These are phyloP conservation scores for Tiaroga cobitis DNA, from an alignment of 2,797 vertebrate species.

Conservation along the genomic window DNA sequence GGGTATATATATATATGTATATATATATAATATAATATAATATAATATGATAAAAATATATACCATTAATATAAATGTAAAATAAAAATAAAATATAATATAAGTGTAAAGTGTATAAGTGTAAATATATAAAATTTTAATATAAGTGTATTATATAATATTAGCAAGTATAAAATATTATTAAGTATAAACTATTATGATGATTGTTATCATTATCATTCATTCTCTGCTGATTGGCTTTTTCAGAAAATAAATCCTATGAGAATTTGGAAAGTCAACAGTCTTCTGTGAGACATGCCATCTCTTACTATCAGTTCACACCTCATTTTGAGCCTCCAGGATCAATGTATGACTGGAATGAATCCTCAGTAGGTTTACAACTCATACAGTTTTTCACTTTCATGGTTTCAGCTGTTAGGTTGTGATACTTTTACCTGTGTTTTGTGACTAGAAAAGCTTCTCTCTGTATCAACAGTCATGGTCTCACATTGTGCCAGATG, in stretches of 20 bases:
- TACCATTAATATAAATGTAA: neutral
- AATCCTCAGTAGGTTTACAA: conserved; percentile 77
- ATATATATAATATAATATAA: conserved; percentile 34
- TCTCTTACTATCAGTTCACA: conserved; percentile 75
- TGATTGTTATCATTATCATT: neutral
- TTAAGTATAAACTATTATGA: neutral
- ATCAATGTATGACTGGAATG: conserved; percentile 80
- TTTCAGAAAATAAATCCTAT: conserved; percentile 81
- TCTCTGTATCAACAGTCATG: conserved; percentile 68
- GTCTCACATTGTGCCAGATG: conserved; percentile 72
- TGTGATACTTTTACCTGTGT: neutral
- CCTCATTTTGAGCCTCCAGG: conserved; percentile 71
- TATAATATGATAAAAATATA: neutral
- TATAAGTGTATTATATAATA: neutral
- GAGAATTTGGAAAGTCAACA: conserved; percentile 77
- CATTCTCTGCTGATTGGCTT: neutral
- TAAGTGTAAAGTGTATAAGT: no score
- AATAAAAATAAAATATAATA: neutral
- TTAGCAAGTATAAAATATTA: neutral
- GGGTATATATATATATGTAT: conserved; percentile 82
- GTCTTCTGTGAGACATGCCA: conserved; percentile 72
- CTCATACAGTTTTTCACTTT: neutral
- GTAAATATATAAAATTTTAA: neutral
- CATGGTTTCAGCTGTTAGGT: neutral
- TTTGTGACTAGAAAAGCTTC: conserved; percentile 20